Percentiles rank a stretch among this genome's conserved stretches.
phyloP scores from a whole-genome alignment of 2,113 vertebrate species.

The Neotoma lepida region DNA sequence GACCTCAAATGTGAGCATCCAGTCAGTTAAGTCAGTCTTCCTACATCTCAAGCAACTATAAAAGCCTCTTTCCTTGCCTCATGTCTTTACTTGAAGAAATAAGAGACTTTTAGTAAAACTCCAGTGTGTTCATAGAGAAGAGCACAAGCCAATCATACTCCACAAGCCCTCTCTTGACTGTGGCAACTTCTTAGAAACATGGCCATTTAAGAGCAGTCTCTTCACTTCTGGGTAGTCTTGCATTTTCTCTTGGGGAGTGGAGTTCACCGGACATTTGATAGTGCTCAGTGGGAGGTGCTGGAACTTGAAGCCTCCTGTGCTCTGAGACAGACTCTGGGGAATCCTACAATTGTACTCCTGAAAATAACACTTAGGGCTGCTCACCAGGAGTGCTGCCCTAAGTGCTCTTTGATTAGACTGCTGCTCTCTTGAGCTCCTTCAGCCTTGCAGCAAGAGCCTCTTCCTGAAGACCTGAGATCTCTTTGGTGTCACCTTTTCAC shows the following conservation, averaged over 20 bases:
- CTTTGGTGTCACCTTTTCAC: background rate
- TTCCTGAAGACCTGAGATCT: background rate
- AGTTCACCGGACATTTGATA: background rate
- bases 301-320: background rate
- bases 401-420: constrained; percentile 4
- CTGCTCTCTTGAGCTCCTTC: constrained; percentile 1
- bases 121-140: background rate
- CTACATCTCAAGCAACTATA: background rate
- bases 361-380: background rate
- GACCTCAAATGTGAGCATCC: background rate
- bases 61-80: background rate
- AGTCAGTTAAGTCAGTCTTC: background rate
- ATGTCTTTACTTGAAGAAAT: background rate
- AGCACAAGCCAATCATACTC: background rate
- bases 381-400: background rate
- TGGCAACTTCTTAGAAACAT: constrained; percentile 22
- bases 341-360: background rate
- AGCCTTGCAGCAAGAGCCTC: background rate
- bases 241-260: background rate
- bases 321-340: background rate
- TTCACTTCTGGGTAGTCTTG: background rate
- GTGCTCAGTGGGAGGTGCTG: background rate
- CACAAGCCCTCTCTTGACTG: background rate
- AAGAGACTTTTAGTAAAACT: background rate
- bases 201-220: background rate